Evolutionary conservation across 1,140 invertebrate species (phyloP).

Genomic region (Antheraea mylitta): DNA sequence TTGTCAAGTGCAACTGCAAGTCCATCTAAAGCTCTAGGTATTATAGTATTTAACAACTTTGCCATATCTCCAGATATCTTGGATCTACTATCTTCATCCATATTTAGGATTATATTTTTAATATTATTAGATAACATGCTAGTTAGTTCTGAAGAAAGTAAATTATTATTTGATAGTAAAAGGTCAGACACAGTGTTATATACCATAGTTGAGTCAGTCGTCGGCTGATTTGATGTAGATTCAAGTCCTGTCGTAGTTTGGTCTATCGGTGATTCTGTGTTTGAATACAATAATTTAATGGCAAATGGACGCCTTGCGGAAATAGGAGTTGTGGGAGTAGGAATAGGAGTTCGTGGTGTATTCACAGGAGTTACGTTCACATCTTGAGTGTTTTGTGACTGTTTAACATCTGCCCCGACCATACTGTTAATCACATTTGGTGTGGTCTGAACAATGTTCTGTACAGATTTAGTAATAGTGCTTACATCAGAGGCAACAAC

Average conservation of each 20-base stretch:
- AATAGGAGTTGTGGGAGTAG: slow-evolving; percentile 57
- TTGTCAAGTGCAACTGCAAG: slow-evolving; percentile 45
- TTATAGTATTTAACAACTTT: slow-evolving; percentile 61
- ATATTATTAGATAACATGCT: slow-evolving; percentile 76
- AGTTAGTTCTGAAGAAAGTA: slow-evolving; percentile 73
- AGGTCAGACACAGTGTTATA: slow-evolving; percentile 74
- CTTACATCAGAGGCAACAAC: slow-evolving; percentile 53
- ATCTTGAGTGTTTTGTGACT: slow-evolving; percentile 56
- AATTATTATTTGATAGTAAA: slow-evolving; percentile 68
- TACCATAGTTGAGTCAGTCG: slow-evolving; percentile 72
- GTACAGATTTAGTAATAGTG: slow-evolving; percentile 75
- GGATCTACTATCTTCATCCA: slow-evolving; percentile 66
- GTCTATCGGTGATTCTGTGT: slow-evolving; percentile 64
- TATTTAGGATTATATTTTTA: slow-evolving; percentile 64
- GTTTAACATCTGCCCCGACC: slow-evolving; percentile 61
- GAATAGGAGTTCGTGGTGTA: slow-evolving; percentile 47
- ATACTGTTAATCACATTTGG: slow-evolving; percentile 70
- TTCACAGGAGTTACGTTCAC: slow-evolving; percentile 47
- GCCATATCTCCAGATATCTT: slow-evolving; percentile 67
- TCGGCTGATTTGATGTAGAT: slow-evolving; percentile 49
- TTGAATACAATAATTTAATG: slow-evolving; percentile 72
- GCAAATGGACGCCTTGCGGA: slow-evolving; percentile 74
- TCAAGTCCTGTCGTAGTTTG: slow-evolving; percentile 57
- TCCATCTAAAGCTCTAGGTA: slow-evolving; percentile 57
- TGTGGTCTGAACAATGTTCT: slow-evolving; percentile 65